A percentile compares a stretch with the other conserved stretches of the same genome.
These are phyloP conservation scores for Saguinus midas DNA, from an alignment of 2,113 vertebrate genomes.

Conservation along the genomic window DNA sequence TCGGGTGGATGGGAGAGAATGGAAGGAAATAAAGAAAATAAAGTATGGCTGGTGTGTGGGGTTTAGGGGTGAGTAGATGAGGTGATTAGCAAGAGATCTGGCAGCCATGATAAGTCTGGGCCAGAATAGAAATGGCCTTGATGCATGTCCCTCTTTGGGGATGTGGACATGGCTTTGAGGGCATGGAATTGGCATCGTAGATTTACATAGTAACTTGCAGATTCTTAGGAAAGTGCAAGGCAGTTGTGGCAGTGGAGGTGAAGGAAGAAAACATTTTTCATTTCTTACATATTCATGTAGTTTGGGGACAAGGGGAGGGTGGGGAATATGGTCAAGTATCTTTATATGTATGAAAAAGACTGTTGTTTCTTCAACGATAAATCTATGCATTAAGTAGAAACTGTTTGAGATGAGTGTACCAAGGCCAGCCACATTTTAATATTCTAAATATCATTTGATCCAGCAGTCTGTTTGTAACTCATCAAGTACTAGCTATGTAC, in stretches of 20 bases:
- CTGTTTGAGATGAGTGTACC: neutral
- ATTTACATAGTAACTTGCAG: neutral
- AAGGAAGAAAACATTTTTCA: neutral
- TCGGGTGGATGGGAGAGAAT: neutral
- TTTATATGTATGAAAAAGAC: neutral
- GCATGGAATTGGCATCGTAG: neutral
- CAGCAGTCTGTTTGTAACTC: neutral
- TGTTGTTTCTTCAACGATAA: neutral
- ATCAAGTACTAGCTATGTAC: neutral
- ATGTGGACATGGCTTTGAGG: neutral
- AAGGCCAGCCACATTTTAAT: neutral
- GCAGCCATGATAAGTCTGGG: neutral
- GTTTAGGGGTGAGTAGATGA: neutral
- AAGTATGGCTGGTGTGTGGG: too few species aligned
- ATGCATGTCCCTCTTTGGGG: fast-evolving
- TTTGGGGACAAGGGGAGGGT: neutral
- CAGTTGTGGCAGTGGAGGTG: neutral
- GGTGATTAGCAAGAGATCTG: neutral
- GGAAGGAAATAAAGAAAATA: neutral
- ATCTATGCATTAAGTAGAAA: neutral
- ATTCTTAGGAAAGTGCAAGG: neutral
- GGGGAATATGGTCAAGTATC: neutral
- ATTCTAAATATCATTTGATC: neutral
- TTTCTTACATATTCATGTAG: neutral
- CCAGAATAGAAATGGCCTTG: too few species aligned